Evolutionary conservation across 1,140 invertebrate species (phyloP), one percentile per base, ranked within the genome.

Genomic region (Solenopsis fugax): DNA sequence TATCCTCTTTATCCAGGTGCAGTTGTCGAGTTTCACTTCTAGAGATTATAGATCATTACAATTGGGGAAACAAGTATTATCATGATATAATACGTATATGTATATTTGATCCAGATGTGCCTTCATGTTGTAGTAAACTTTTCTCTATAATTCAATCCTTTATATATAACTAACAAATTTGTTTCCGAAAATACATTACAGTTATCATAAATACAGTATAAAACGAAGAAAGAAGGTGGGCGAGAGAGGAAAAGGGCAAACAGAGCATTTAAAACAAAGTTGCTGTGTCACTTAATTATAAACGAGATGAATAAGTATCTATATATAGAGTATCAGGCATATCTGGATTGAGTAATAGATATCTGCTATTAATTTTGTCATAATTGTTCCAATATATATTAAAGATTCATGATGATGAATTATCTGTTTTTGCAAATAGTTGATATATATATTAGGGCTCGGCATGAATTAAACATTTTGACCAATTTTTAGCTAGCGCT

Each of bases 401-500:
- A 60, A 84, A 5, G 4, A 73, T 60, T 84, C 41, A 37, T 62
- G 54, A 24, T 62, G 54, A 75, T 9, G 18, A 75, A 75, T 75
- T 37, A 84, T 60, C 13, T 84, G 69, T 50, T 73, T 81, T 84
- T 75, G 69, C 69, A 84, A 84, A 84, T 60, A 84, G 18, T 73
- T 82, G 34, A 54, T 24, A 67, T 52, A 41, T 41, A 41, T 41
- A 41, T 41, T 29, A 29, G 29, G 2, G 29, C 29, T 29, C 29
- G 29, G 29, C 29, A 29, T 2, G 29, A 29, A 29, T 29, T 29
- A 2, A 0, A 29, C 29, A 29, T 29, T 29, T 29, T 29, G 2
- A 29, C 29, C 2, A 2, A 29, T 29, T 29, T 29, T 29, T 2
- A 29, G 2, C 29, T 29, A 29, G 29, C 29, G 29, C 29, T 29